Conservation (phyloP, 2,888 invertebrate species). For the Tanypteryx hageni region DNA sequence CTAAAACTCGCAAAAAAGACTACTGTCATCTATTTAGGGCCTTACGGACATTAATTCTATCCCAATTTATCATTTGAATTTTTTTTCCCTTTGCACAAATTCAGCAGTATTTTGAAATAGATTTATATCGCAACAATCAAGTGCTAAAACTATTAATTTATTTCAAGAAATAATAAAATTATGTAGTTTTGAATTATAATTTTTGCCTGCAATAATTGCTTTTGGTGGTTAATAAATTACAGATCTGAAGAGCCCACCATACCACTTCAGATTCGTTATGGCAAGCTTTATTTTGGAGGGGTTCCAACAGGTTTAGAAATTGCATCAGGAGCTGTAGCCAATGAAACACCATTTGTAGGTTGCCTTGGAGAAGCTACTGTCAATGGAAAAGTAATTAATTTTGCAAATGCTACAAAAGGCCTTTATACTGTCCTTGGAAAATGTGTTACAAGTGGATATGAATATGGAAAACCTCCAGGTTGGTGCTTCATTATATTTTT, state of each 20-base stretch:
- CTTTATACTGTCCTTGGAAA: constrained; percentile 80
- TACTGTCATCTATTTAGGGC: too few species aligned
- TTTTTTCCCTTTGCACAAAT: too few species aligned
- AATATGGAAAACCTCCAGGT: constrained; percentile 35
- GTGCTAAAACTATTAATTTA: too few species aligned
- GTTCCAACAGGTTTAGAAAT: constrained; percentile 81
- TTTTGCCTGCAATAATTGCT: background rate
- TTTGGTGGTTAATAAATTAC: constrained; percentile 66
- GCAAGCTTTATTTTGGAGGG: constrained; percentile 92
- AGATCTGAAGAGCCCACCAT: constrained; percentile 80
- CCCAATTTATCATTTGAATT: too few species aligned
- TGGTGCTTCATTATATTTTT: background rate
- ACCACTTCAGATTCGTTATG: constrained; percentile 81
- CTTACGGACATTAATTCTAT: too few species aligned
- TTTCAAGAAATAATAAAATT: too few species aligned
- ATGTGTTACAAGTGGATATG: constrained; percentile 74
- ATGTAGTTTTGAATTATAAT: too few species aligned
- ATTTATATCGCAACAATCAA: too few species aligned
- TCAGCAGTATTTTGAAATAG: too few species aligned
- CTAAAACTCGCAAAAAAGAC: too few species aligned
- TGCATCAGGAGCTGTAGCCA: constrained; percentile 77
- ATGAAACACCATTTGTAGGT: constrained; percentile 85
- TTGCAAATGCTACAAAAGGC: constrained; percentile 82
- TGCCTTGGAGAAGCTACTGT: constrained; percentile 96
- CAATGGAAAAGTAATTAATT: constrained; percentile 88